Base-by-base conservation (phyloP, 2,113 vertebrate species). In the Pelecanoides urinatrix region DNA sequence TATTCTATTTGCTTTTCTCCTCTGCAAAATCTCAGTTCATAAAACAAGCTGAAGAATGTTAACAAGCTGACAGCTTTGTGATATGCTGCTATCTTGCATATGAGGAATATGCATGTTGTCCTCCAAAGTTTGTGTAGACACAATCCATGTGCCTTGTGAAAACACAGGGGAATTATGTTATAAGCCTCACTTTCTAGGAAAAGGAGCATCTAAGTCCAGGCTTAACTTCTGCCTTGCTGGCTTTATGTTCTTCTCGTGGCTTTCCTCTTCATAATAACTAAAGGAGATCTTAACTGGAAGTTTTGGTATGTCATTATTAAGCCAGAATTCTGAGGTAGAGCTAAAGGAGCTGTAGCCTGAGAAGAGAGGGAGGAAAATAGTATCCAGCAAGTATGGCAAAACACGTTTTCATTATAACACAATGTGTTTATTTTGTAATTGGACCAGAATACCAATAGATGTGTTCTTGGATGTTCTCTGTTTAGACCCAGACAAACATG, bases 31-130 rank as follows among this genome's bases (percentile, higher is more conserved):
- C 29, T 95, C 70, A 58, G 86, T 72, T 86, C 59, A 50, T 96
- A 90, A 96, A 97, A 82, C 61, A 90, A 93, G 20, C 44, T 65
- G 71, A 96, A 92, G 91, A 92, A 95, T 88, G 82, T 92, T 96
- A 95, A 95, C 34, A 86, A 70, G 67, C 40, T 95, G 87, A 90
- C 89, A 96, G 89, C 73, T 96, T 13, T 88, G 65, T 91, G 91
- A 95, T 84, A 96, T 47, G 89, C 91, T 89, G 80, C 94, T 94
- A 65, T 97, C 94, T 77, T 76, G 73, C 29, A 34, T n/a, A 59
- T 82, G 53, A 89, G 73, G 87, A 93, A 59, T 92, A 95, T 90
- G 67, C 59, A 30, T 40, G 45, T 40, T 79, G 77, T 86, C 61
- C 61, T 97, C 45, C 72, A 77, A 73, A 94, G 68, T 59, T 85